Conservation (phyloP, 2,797 vertebrate species). For the Nasua narica region DNA sequence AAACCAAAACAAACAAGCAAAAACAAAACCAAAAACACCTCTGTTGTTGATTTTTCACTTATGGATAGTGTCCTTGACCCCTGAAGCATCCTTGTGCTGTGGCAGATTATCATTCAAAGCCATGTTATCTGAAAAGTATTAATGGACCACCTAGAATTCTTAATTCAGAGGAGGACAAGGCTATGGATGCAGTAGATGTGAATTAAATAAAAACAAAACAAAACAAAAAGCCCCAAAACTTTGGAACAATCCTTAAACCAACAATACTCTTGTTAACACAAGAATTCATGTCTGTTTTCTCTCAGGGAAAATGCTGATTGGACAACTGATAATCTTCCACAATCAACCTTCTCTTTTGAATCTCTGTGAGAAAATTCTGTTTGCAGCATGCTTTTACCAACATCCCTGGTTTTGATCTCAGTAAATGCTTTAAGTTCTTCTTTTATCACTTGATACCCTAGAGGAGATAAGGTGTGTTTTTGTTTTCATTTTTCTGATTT, state of each 20-base stretch:
- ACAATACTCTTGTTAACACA: not conserved
- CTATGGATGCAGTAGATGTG: not conserved
- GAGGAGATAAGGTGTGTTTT: not conserved
- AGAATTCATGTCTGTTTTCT: not conserved
- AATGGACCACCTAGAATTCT: not conserved
- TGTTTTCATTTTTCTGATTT: not conserved
- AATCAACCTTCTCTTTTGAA: not conserved
- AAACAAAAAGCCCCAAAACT: not conserved
- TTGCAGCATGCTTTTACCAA: not conserved
- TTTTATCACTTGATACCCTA: not conserved
- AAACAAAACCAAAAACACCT: too few species aligned
- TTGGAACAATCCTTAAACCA: not conserved
- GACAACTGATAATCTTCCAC: not conserved
- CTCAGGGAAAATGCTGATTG: not conserved
- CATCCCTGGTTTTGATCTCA: not conserved
- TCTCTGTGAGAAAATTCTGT: not conserved
- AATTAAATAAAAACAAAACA: not conserved
- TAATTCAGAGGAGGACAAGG: not conserved
- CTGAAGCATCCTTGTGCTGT: rapidly evolving
- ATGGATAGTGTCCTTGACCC: not conserved
- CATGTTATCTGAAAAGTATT: not conserved
- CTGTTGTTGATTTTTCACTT: too few species aligned
- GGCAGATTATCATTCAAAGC: not conserved
- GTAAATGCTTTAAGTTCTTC: not conserved
- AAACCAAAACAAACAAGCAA: too few species aligned